Base-by-base conservation (phyloP, 2,797 vertebrate genomes). In the Spinus pinus region DNA sequence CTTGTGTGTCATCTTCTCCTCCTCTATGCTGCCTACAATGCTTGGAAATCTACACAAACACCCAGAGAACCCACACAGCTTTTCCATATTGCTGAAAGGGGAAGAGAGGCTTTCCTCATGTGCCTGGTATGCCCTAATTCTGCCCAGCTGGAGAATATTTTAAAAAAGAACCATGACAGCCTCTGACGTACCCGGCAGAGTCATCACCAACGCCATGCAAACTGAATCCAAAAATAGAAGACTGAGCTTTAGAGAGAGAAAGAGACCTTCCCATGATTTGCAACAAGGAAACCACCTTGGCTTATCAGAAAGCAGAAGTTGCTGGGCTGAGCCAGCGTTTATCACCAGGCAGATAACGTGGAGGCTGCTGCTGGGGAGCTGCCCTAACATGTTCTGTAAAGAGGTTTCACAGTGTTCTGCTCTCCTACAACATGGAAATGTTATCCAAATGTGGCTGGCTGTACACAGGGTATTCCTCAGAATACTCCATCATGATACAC, bases 231-330 rank as follows among this genome's bases (percentile, higher is more conserved):
- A 93, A 95, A 94, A 88, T 39, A 94, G 87, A 94, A 42, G 41
- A 3, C 65, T 3, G 20, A 58, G 35, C 67, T 88, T 93, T 86
- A 56, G 21, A 81, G 44, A 85, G 37, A 80, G 71, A 93, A 72
- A 86, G 51, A 81, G 82, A 62, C 73, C 87, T 96, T 88, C 94
- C 89, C 75, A 65, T 58, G 51, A 87, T 30, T 27, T 79, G 65
- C 53, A 84, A 50, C 23, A 75, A 88, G 85, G 84, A 94, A 88
- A 89, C 33, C 46, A 88, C 92, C 89, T 86, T 74, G 58, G 90
- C 81, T 96, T 94, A 93, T 89, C 89, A 81, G 67, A 90, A 93
- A 84, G 15, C 31, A 83, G 80, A 88, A 96, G 89, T 3, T 50
- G 47, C 57, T 46, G 28, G 84, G 83, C 85, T 92, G 69, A 80